These are phyloP conservation scores for Periphyllus acericola DNA, from an alignment of 2,888 invertebrate species.

Conservation along the genomic window DNA sequence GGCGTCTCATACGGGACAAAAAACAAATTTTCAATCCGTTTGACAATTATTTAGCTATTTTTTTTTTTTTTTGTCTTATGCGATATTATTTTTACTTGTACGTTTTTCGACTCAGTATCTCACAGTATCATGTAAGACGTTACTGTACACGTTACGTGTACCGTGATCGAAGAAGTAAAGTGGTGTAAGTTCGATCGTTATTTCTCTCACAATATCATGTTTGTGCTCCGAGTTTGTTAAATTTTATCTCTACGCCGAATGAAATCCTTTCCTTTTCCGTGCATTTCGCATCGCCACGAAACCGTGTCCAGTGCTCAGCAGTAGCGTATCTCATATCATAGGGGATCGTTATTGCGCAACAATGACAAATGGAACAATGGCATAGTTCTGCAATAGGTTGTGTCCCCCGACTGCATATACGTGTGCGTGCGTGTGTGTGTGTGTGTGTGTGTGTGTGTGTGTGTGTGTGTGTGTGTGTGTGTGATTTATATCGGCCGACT, in stretches of 20 bases:
- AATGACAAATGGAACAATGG: slow-evolving; percentile 42
- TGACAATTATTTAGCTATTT: neutral
- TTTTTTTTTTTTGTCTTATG: too few relatives aligned
- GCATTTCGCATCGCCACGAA: slow-evolving; percentile 17
- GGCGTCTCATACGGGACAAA: neutral
- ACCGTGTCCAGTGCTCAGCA: slow-evolving; percentile 14
- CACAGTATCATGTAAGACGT: too few relatives aligned
- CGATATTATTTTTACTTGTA: too few relatives aligned
- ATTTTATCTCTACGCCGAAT: neutral
- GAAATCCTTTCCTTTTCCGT: slow-evolving; percentile 31
- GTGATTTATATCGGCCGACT: slow-evolving; percentile 14
- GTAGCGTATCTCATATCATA: slow-evolving; percentile 28
- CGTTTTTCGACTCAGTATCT: too few relatives aligned
- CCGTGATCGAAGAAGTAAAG: neutral
- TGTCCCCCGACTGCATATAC: slow-evolving; percentile 18
- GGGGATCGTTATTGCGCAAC: slow-evolving; percentile 42
- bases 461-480: neutral
- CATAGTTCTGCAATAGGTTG: slow-evolving; percentile 30
- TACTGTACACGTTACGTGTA: neutral
- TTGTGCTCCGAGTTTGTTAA: neutral
- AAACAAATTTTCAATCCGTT: neutral
- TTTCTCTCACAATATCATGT: neutral
- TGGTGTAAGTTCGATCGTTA: neutral
- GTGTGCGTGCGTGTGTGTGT: neutral
- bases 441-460: neutral